A percentile compares a stretch with the other conserved stretches of the same genome.
These are phyloP conservation scores for Clavelina lepadiformis DNA, from an alignment of 23 tunicate species.

Conservation along the genomic window DNA sequence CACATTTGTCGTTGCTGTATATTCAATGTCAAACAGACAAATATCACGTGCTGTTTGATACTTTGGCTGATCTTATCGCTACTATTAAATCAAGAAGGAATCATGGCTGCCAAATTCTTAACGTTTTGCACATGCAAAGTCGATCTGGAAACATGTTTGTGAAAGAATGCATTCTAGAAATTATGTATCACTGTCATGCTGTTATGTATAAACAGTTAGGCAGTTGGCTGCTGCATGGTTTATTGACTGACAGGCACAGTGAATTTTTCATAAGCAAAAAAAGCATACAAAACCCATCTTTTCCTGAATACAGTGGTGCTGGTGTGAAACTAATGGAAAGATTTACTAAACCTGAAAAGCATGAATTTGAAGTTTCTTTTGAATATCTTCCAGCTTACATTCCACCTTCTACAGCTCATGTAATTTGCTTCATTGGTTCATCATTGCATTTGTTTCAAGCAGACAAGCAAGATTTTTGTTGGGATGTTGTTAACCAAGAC, in stretches of 20 bases:
- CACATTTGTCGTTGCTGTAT: slow-evolving; percentile 53
- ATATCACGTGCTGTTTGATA: slow-evolving; percentile 57
- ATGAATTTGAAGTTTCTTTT: slow-evolving; percentile 43
- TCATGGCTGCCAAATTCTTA: slow-evolving; percentile 86
- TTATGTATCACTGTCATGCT: slow-evolving; percentile 46
- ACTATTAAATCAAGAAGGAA: slow-evolving; percentile 47
- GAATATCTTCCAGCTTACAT: slow-evolving; percentile 59
- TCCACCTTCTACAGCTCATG: slow-evolving; percentile 44
- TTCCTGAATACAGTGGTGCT: neutral
- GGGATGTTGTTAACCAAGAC: too few relatives aligned
- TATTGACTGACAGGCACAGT: slow-evolving; percentile 47
- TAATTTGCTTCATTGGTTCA: slow-evolving; percentile 84
- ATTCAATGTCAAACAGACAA: slow-evolving; percentile 41
- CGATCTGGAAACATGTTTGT: slow-evolving; percentile 58
- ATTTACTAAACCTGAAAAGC: slow-evolving; percentile 1
- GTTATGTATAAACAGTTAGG: slow-evolving; percentile 79
- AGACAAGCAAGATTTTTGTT: neutral
- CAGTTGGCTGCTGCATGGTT: slow-evolving; percentile 75
- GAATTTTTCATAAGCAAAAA: slow-evolving; percentile 70
- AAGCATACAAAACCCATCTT: neutral
- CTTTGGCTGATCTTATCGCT: slow-evolving; percentile 41
- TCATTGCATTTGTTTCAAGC: slow-evolving; percentile 73
- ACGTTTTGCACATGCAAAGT: slow-evolving; percentile 22
- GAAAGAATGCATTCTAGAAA: slow-evolving; percentile 34
- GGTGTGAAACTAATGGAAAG: neutral